These are phyloP conservation scores for Aphis gossypii DNA, from an alignment of 1,140 invertebrate species.

Conservation along the genomic window DNA sequence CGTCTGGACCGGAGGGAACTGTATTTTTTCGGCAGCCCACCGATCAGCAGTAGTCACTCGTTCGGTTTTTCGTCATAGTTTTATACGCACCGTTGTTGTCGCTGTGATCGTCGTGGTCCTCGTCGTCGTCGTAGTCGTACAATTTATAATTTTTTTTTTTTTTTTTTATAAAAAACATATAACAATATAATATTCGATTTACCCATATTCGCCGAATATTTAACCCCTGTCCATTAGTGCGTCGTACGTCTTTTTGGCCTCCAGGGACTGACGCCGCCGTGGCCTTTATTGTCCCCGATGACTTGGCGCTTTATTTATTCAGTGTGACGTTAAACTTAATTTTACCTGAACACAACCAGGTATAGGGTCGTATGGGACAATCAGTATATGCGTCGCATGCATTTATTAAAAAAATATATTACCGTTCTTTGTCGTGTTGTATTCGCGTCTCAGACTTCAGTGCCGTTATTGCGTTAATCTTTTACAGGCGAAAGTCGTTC, in stretches of 20 bases:
- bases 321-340: constrained; percentile 6
- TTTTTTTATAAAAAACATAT: constrained; percentile 32
- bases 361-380: constrained; percentile 6
- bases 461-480: constrained; percentile 37
- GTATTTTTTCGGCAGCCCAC: constrained; percentile 57
- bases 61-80: constrained; percentile 17
- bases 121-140: background rate
- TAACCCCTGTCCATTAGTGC: constrained; percentile 37
- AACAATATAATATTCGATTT: background rate
- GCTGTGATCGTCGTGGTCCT: background rate
- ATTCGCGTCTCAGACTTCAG: background rate
- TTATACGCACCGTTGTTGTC: background rate
- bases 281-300: constrained; percentile 55
- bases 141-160: background rate
- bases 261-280: constrained; percentile 13
- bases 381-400: background rate
- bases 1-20: constrained; percentile 55
- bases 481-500: constrained; percentile 42
- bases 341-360: constrained; percentile 5
- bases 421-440: background rate
- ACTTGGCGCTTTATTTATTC: constrained; percentile 52
- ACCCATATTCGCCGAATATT: constrained; percentile 15
- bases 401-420: background rate
- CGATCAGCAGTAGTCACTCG: constrained; percentile 48
- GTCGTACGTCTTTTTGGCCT: background rate